Conservation (phyloP, 2,113 vertebrate species). For the Myiozetetes cayanensis region DNA sequence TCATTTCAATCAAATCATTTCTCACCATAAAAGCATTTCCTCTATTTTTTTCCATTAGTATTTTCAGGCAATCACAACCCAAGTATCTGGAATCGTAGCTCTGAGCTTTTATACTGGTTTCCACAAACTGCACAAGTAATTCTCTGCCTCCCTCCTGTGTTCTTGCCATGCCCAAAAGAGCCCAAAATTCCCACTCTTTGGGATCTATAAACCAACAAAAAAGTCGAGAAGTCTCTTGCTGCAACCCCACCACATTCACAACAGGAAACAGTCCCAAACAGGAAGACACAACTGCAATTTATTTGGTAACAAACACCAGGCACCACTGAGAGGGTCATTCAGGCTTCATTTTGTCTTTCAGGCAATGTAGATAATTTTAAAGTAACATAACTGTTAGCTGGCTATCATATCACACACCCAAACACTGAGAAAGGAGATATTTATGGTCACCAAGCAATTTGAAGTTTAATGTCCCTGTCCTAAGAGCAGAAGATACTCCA, state of each 20-base stretch:
- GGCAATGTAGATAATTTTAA: neutral
- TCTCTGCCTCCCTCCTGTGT: neutral
- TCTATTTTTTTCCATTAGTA: neutral
- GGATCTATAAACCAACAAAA: neutral
- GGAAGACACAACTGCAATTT: neutral
- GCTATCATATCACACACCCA: neutral
- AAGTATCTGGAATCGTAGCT: neutral
- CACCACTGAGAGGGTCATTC: neutral
- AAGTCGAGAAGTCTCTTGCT: neutral
- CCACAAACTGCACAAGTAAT: neutral
- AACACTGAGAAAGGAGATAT: neutral
- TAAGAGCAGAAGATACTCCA: neutral
- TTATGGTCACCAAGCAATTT: neutral
- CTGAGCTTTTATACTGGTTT: neutral
- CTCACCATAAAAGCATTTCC: neutral
- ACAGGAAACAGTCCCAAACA: neutral
- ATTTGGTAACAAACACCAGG: neutral
- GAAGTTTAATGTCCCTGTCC: neutral
- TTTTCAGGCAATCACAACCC: neutral
- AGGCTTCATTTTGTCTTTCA: neutral
- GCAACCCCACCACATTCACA: neutral
- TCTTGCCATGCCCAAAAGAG: neutral
- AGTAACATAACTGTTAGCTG: neutral
- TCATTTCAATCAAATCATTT: neutral
- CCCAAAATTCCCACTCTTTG: neutral